These are phyloP conservation scores for Hesperophylax magnus DNA, from an alignment of 1,140 invertebrate genomes.

Conservation along the genomic window DNA sequence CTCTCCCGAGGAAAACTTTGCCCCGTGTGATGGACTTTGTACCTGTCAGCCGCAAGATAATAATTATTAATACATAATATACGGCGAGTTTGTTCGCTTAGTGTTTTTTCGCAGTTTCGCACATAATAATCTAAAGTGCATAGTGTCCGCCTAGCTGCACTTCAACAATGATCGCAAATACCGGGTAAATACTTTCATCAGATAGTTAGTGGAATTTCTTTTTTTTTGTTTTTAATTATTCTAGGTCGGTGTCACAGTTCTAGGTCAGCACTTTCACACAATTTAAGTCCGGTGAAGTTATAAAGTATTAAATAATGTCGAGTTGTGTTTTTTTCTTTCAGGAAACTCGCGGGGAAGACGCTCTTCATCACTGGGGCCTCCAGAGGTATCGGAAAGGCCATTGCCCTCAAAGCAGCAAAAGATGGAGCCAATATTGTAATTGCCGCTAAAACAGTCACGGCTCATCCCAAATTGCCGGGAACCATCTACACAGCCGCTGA, in stretches of 20 bases:
- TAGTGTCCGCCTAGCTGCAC: not conserved
- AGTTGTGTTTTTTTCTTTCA: constrained; percentile 60
- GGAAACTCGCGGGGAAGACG: constrained; percentile 92
- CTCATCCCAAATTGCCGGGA: constrained; percentile 97
- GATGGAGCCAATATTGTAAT: constrained; percentile 97
- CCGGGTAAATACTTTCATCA: constrained; percentile 36
- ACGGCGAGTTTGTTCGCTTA: not conserved
- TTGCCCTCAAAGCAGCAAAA: constrained; percentile 92
- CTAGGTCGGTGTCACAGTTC: constrained; percentile 29
- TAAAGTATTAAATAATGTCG: not conserved
- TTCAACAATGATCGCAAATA: constrained; percentile 44
- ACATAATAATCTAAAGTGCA: not conserved
- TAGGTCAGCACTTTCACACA: not conserved
- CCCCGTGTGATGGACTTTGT: constrained; percentile 46
- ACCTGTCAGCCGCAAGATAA: constrained; percentile 42
- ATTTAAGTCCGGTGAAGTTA: not conserved
- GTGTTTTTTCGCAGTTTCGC: constrained; percentile 8
- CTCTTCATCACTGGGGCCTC: constrained; percentile 97
- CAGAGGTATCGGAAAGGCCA: constrained; percentile 97
- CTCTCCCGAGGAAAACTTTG: constrained; percentile 37
- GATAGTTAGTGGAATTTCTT: too few species aligned
- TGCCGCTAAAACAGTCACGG: constrained; percentile 95
- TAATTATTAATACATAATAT: constrained; percentile 36
- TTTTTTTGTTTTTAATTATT: constrained; percentile 5
- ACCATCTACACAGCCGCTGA: constrained; percentile 97